These are phyloP conservation scores for Escarpia spicata DNA, from an alignment of 2,888 invertebrate species.

Conservation along the genomic window DNA sequence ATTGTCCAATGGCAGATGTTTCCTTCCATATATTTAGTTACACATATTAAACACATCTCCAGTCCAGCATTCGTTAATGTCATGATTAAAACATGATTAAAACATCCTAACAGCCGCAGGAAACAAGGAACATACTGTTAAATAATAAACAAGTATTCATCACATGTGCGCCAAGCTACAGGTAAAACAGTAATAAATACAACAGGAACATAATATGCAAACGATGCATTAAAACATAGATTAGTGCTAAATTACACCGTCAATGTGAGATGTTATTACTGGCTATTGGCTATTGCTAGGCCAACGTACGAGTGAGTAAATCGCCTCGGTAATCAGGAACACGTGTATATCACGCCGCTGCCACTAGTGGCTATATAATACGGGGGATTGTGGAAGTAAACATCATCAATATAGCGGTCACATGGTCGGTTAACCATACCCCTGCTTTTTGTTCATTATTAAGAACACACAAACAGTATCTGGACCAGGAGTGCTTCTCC, in stretches of 20 bases:
- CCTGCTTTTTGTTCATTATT: neutral
- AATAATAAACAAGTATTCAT: constrained; percentile 13
- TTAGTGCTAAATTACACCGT: neutral
- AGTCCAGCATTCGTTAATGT: constrained; percentile 10
- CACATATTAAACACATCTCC: neutral
- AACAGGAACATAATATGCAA: constrained; percentile 16
- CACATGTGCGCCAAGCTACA: neutral
- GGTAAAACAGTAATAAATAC: neutral
- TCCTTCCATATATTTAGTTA: neutral
- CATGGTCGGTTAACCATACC: neutral
- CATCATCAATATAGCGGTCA: neutral
- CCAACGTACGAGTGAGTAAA: neutral
- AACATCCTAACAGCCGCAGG: neutral
- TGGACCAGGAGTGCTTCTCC: neutral
- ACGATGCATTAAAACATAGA: neutral
- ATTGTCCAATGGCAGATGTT: neutral
- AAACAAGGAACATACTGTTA: constrained; percentile 6
- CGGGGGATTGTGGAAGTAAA: neutral
- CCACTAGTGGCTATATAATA: neutral
- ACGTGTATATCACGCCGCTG: neutral
- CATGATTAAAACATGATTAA: constrained; percentile 1
- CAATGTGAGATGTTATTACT: neutral
- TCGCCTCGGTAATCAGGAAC: neutral
- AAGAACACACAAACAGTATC: neutral
- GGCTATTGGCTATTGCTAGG: neutral